These are phyloP conservation scores for Aulostomus chinensis DNA, from an alignment of 2,797 vertebrate species.

Conservation along the genomic window DNA sequence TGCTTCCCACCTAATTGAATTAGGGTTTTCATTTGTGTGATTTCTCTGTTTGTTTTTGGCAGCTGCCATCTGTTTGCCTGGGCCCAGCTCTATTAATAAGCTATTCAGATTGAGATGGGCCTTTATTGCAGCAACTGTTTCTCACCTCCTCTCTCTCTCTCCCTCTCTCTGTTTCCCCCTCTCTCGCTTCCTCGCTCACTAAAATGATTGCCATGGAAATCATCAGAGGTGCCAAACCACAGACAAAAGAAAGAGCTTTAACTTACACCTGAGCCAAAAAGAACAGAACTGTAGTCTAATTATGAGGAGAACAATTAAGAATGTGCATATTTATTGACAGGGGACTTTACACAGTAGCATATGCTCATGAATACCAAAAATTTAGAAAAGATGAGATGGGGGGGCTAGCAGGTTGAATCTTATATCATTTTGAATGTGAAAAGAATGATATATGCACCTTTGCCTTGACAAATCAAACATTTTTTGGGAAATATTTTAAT, in stretches of 20 bases:
- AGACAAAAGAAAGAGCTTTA: slow-evolving; percentile 74
- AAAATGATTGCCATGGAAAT: slow-evolving; percentile 80
- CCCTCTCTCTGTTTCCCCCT: slow-evolving; percentile 32
- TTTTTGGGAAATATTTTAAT: too few relatives aligned
- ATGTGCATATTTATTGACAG: slow-evolving; percentile 78
- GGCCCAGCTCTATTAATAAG: slow-evolving; percentile 79
- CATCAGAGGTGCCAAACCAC: slow-evolving; percentile 74
- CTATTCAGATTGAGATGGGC: slow-evolving; percentile 77
- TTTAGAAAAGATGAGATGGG: slow-evolving; percentile 24
- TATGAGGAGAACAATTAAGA: slow-evolving; percentile 75
- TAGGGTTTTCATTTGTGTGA: slow-evolving; percentile 73
- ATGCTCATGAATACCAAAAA: slow-evolving; percentile 76
- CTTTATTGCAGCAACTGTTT: slow-evolving; percentile 74
- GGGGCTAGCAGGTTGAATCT: too few relatives aligned
- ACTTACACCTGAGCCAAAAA: slow-evolving; percentile 77
- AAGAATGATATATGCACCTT: too few relatives aligned
- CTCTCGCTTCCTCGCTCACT: slow-evolving; percentile 52
- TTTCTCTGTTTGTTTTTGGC: slow-evolving; percentile 79
- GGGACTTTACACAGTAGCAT: slow-evolving; percentile 76
- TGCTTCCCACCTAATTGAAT: slow-evolving; percentile 78
- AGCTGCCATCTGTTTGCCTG: slow-evolving; percentile 80
- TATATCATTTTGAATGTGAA: too few relatives aligned
- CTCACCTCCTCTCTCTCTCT: slow-evolving; percentile 63
- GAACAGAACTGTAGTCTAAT: slow-evolving; percentile 76
- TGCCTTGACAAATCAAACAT: too few relatives aligned